Evolutionary conservation across 2,113 vertebrate genomes (phyloP).

Genomic region (Argyrosomus japonicus): DNA sequence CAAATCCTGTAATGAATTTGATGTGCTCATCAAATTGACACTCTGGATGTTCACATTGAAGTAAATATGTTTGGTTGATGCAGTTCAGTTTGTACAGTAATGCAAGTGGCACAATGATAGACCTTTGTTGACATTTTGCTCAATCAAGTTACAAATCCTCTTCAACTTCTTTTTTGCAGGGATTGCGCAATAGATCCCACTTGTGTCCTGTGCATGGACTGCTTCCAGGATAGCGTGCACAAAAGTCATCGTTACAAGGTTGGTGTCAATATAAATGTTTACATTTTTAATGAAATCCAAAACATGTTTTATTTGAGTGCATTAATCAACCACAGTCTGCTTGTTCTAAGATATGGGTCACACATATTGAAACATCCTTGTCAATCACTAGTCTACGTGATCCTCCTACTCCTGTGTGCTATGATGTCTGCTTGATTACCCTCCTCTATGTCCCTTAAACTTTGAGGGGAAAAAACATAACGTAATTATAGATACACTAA

Average conservation of each 20-base stretch:
- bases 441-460: not conserved
- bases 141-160: not conserved
- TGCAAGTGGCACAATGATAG: not conserved
- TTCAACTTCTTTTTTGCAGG: conserved; percentile 81
- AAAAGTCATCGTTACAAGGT: conserved; percentile 98
- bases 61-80: not conserved
- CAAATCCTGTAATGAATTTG: not conserved
- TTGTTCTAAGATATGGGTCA: not conserved
- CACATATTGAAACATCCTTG: not conserved
- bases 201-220: conserved; percentile 98
- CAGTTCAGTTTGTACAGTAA: conserved; percentile 14
- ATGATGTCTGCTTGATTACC: not conserved
- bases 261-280: conserved; percentile 46
- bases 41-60: not conserved
- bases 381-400: not conserved
- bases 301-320: not conserved
- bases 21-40: not conserved
- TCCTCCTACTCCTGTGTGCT: not conserved
- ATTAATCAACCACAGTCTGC: not conserved
- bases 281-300: not conserved
- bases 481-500: not conserved
- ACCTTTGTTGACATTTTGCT: conserved; percentile 11
- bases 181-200: conserved; percentile 99
- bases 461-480: not conserved
- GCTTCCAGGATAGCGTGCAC: conserved; percentile 98